Percentiles rank a stretch among this genome's conserved stretches.
phyloP scores from a whole-genome alignment of 1,140 invertebrate species.

The Himalopsyche phryganea region DNA sequence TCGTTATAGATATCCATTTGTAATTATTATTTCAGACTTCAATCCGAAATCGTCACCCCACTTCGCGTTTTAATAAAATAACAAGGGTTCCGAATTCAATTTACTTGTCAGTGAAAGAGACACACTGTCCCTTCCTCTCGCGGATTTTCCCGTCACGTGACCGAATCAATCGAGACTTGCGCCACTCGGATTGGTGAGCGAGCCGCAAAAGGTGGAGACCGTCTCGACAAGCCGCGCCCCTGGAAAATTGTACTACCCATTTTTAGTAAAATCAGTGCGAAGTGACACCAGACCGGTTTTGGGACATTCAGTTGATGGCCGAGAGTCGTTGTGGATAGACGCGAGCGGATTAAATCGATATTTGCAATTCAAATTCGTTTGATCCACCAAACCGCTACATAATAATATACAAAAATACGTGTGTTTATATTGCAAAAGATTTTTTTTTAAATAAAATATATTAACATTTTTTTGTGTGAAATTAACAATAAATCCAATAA shows the following conservation, averaged over 20 bases:
- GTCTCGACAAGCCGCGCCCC: conserved; percentile 1
- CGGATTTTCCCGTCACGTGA: conserved; percentile 9
- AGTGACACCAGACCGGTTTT: background rate
- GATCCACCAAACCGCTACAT: background rate
- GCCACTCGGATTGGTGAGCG: conserved; percentile 5
- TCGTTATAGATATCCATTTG: no score
- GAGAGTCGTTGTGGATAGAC: background rate
- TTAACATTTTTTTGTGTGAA: no score
- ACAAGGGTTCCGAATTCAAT: no score
- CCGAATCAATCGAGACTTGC: conserved; percentile 16
- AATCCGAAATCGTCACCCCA: no score
- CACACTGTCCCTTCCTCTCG: no score
- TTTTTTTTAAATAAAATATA: no score
- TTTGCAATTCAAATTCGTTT: no score
- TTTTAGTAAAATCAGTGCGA: background rate
- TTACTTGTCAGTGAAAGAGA: no score
- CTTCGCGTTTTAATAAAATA: no score
- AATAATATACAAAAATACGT: background rate
- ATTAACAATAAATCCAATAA: no score
- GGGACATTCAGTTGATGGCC: conserved; percentile 1
- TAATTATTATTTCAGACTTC: no score
- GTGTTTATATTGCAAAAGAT: no score
- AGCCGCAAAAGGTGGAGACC: background rate
- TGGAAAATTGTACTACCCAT: background rate
- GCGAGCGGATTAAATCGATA: background rate